Percentiles rank a stretch among this genome's conserved stretches.
phyloP scores from a whole-genome alignment of 2,113 vertebrate genomes.

The Lipophrys pholis region DNA sequence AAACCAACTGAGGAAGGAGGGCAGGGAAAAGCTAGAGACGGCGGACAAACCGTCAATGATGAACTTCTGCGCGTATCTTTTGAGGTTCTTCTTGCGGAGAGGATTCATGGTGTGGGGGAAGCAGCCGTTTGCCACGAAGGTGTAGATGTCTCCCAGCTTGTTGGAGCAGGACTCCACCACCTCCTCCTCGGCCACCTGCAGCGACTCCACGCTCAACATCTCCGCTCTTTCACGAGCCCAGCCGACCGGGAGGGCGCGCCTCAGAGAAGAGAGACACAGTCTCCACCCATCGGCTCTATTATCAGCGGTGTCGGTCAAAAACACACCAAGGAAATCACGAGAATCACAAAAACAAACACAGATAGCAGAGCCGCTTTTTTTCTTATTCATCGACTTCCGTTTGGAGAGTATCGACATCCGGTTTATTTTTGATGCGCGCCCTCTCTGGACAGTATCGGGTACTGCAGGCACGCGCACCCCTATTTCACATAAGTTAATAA shows the following conservation, averaged over 20 bases:
- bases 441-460: no score
- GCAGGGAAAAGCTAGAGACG: no score
- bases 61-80: constrained; percentile 90
- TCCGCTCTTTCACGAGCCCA: not conserved
- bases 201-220: constrained; percentile 85
- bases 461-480: no score
- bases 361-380: not conserved
- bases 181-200: constrained; percentile 90
- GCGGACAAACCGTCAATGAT: constrained; percentile 79
- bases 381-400: constrained; percentile 23
- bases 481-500: no score
- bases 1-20: no score
- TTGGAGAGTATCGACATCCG: fast-evolving
- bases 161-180: constrained; percentile 87
- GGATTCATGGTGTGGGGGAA: constrained; percentile 89
- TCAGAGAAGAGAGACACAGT: not conserved
- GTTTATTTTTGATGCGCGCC: no score
- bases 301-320: not conserved
- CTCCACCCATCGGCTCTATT: constrained; percentile 10
- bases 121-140: constrained; percentile 87
- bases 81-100: constrained; percentile 90
- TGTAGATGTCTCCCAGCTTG: constrained; percentile 88
- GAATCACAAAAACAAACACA: not conserved
- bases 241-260: not conserved
- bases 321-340: constrained; percentile 2